Base-by-base conservation (phyloP, 53 echinoderm and acorn worm species). In the Stichopus horrens region DNA sequence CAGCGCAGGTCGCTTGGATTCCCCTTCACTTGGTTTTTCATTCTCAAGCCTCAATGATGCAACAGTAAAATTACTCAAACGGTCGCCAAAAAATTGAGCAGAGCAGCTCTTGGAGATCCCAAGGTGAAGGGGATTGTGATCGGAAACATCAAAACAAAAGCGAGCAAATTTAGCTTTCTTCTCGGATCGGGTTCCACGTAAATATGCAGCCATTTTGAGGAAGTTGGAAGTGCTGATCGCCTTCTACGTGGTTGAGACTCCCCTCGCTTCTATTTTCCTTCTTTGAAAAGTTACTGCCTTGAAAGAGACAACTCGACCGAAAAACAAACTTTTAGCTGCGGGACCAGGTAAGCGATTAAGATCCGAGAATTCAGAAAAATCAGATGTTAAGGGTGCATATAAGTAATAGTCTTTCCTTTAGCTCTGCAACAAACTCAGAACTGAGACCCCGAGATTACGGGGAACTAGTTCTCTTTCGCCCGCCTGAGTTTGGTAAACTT, bases 41-140 rank as follows among this genome's bases (percentile, higher is more conserved):
- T 88, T 90, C 74, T 92, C 92, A n/a, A 92, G 93, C 9, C 96
- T 82, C 68, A 99, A 73, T 53, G 96, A 93, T 56, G 92, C 92
- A 54, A 99, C 94, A 63, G 92, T 88, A 73, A 93, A 95, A 78
- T 86, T 93, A 73, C 92, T 94, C 13, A 96, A 83, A 78, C 93
- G 94, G 23, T 99, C 96, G 18, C 99, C 96, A 52, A 94, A 93
- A 59, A 99, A 91, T 20, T 91, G 91, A 54, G 86, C 87, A 20
- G 99, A 96, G 58, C 93, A 92, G 86, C 94, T 92, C 79, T 88
- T 94, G 0, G 94, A 91, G 55, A 99, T 92, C 78, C 99, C 99
- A 18, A 99, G 86, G 89, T 96, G 95, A 7, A 99, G 91, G 54
- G 88, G 91, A 57, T 97, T 97, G 73, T 95, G 95, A 55, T 89